phyloP scores from a whole-genome alignment of 2,113 vertebrate species.

The Lagopus muta region DNA sequence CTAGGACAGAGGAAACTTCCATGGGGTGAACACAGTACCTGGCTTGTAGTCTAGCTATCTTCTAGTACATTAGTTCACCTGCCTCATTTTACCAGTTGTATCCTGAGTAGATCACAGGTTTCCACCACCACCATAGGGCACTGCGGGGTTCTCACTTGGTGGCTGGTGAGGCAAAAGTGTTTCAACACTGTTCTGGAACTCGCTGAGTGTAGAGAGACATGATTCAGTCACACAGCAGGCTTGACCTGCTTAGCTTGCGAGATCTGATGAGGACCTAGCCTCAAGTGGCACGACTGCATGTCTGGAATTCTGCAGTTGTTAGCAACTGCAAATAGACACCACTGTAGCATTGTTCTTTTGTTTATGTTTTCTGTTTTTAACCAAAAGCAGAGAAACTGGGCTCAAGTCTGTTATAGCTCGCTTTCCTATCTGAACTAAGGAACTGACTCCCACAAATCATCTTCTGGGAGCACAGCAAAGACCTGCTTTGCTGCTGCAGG shows the following conservation, averaged over 20 bases:
- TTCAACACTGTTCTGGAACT: neutral
- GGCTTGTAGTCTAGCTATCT: neutral
- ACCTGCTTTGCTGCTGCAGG: neutral
- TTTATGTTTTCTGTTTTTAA: too few species aligned
- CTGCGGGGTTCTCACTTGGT: neutral
- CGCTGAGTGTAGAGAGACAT: neutral
- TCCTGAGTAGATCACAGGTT: neutral
- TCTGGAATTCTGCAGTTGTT: neutral
- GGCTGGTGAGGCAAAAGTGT: neutral
- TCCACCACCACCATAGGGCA: neutral
- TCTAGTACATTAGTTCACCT: neutral
- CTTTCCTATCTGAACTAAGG: neutral
- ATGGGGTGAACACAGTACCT: neutral
- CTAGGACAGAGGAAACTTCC: neutral
- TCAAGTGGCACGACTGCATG: neutral
- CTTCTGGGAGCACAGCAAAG: neutral
- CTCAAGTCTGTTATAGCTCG: neutral
- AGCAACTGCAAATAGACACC: neutral
- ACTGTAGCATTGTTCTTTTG: neutral
- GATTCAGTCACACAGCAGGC: slow-evolving; percentile 7
- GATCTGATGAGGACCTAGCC: neutral
- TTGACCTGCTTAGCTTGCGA: slow-evolving; percentile 52
- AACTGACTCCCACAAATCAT: neutral
- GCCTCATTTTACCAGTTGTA: neutral
- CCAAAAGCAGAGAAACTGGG: neutral